phyloP scores from a whole-genome alignment of 2,888 invertebrate species.

The Chelonus formosanus region DNA sequence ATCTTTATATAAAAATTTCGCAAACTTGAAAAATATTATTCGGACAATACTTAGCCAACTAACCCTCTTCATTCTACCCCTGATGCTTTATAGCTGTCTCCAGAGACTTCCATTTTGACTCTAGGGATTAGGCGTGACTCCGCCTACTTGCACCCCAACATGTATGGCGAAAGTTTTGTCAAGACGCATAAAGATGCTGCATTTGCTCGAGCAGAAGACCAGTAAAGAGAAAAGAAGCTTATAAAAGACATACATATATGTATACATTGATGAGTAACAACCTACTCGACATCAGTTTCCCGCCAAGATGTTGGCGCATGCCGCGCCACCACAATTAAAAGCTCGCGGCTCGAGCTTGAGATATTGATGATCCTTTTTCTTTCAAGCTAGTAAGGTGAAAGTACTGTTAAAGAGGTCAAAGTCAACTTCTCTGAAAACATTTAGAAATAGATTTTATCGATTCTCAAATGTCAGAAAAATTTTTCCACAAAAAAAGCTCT shows the following conservation, averaged over 20 bases:
- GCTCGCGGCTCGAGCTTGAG: conserved; percentile 59
- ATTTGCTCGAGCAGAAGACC: no score
- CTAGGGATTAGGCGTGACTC: conserved; percentile 65
- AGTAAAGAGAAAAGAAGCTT: conserved; percentile 10
- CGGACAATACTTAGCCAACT: conserved; percentile 39
- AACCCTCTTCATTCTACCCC: conserved; percentile 11
- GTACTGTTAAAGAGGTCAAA: conserved; percentile 4
- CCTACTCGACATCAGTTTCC: conserved; percentile 1
- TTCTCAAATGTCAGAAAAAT: no score
- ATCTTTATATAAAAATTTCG: not conserved
- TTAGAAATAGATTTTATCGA: no score
- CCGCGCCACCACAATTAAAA: conserved; percentile 44
- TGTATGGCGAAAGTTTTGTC: conserved; percentile 53
- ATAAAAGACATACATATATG: conserved; percentile 17
- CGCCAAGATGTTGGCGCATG: conserved; percentile 14
- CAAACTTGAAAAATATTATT: no score
- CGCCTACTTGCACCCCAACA: conserved; percentile 52
- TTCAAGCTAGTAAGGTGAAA: conserved; percentile 40
- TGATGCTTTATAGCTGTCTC: conserved; percentile 49
- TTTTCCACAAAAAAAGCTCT: no score
- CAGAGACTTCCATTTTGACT: conserved; percentile 66
- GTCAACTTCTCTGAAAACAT: no score
- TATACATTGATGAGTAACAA: conserved; percentile 23
- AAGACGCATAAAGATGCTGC: conserved; percentile 16
- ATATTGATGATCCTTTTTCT: conserved; percentile 61